Evolutionary conservation across 2,888 invertebrate genomes (phyloP).

Genomic region (Unio delphinus): DNA sequence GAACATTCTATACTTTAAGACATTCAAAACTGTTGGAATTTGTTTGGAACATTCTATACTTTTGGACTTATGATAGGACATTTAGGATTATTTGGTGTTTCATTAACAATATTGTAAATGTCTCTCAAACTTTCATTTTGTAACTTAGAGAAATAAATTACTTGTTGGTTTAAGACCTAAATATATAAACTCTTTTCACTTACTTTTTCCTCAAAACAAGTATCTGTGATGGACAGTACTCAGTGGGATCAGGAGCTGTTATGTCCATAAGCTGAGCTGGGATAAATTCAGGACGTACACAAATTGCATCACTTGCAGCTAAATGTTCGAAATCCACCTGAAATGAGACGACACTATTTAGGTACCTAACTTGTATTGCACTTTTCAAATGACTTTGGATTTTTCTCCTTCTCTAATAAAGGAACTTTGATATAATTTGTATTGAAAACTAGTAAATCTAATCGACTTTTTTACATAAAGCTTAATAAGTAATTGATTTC

Average conservation of each 20-base stretch:
- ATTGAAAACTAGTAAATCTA: too few relatives aligned
- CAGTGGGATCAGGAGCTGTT: slow-evolving; percentile 42
- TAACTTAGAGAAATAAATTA: too few relatives aligned
- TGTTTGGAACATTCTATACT: too few relatives aligned
- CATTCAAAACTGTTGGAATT: too few relatives aligned
- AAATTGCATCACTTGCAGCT: slow-evolving; percentile 75
- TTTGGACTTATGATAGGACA: too few relatives aligned
- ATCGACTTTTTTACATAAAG: background rate
- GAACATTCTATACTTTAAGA: too few relatives aligned
- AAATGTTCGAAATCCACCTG: slow-evolving; percentile 76
- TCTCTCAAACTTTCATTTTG: too few relatives aligned
- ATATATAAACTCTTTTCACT: slow-evolving; percentile 5
- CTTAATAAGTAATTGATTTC: background rate
- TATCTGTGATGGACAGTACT: slow-evolving; percentile 55
- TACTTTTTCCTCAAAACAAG: slow-evolving; percentile 48
- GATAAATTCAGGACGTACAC: slow-evolving; percentile 79
- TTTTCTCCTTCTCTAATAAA: background rate
- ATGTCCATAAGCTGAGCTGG: slow-evolving; percentile 75
- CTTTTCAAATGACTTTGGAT: background rate
- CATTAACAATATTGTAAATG: too few relatives aligned
- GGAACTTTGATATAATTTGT: too few relatives aligned
- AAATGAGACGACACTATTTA: background rate
- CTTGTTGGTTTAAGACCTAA: too few relatives aligned
- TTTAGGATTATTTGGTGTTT: too few relatives aligned
- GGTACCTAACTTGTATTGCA: too few relatives aligned